These are phyloP conservation scores for Periphyllus acericola DNA, from an alignment of 2,888 invertebrate genomes.

Conservation along the genomic window DNA sequence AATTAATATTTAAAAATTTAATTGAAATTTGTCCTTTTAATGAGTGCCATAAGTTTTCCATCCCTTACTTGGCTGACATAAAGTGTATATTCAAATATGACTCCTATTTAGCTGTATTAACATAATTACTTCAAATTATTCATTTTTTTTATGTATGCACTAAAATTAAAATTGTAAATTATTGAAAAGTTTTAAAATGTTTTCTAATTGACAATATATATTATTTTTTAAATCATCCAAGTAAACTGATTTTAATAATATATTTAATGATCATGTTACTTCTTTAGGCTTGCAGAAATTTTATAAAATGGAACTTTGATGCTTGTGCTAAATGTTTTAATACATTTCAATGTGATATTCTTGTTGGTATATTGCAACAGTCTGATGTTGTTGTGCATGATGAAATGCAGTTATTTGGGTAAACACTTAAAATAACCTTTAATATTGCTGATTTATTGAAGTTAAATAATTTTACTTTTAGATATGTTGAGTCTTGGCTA, in stretches of 20 bases:
- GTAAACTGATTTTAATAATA: not conserved
- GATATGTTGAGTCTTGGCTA: conserved; percentile 83
- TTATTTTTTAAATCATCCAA: too few relatives aligned
- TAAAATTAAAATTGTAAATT: too few relatives aligned
- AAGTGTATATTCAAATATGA: too few relatives aligned
- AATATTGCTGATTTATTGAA: not conserved
- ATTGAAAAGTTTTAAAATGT: too few relatives aligned
- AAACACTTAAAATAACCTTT: conserved; percentile 64
- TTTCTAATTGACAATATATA: too few relatives aligned
- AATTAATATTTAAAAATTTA: too few relatives aligned
- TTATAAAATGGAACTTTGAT: conserved; percentile 91
- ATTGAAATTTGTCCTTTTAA: too few relatives aligned
- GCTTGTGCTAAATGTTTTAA: conserved; percentile 82
- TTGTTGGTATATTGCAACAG: conserved; percentile 81
- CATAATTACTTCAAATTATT: too few relatives aligned
- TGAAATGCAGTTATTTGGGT: conserved; percentile 85
- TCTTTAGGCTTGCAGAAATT: conserved; percentile 78
- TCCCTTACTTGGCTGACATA: too few relatives aligned
- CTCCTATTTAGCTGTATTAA: too few relatives aligned
- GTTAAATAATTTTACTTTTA: conserved; percentile 65
- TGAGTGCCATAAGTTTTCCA: too few relatives aligned
- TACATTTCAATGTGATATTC: conserved; percentile 82
- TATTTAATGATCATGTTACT: not conserved
- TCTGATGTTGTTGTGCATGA: conserved; percentile 89
- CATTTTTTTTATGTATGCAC: too few relatives aligned